Base-by-base conservation (phyloP, 2,888 invertebrate species). In the Caenorhabditis sp. region DNA sequence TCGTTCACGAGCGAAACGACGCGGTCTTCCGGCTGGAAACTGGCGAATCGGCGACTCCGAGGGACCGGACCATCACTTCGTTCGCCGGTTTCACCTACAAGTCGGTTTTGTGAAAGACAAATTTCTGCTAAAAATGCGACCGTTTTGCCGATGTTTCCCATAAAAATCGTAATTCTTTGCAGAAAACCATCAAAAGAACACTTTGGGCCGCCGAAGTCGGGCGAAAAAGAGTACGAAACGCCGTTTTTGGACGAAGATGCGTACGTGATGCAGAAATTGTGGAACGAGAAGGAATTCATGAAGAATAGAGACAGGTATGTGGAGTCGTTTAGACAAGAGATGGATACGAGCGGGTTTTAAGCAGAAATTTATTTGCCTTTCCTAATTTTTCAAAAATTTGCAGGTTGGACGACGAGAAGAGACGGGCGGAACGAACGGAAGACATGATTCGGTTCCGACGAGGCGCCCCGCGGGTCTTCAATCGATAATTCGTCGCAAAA, bases 21-120 rank as follows among this genome's bases (percentile, higher is more conserved):
- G 98, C 99, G 0, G 95, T 94, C 90, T 93, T 94, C 89, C 89
- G 93, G 82, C 90, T 99, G 59, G 98, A 99, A 91, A 95, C 94
- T 6, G 96, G 95, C 0, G 93, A 93, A 88, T 93, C 92, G n/a
- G 85, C 82, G 9, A 68, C 71, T 56, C 86, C 85, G 5, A 72
- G 82, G 7, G 61, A 80, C 50, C 68, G 88, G 30, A 87, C 79
- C 4, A 79, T 88, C 48, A 88, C 88, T 17, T 86, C 86, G 6
- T 83, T 86, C 66, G 80, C 84, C 73, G 88, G 88, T 52, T 88
- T 87, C 75, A 87, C 87, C 1, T 85, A 87, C 71, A 59, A 85
- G 83, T 53, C 2, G 7, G 2, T 17, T 32, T 35, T 37, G 2
- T 22, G n/a, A n/a, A n/a, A n/a, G n/a, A n/a, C n/a, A n/a, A n/a